These are phyloP conservation scores for Glossosoma conforme DNA, from an alignment of 1,140 invertebrate species.

Conservation along the genomic window DNA sequence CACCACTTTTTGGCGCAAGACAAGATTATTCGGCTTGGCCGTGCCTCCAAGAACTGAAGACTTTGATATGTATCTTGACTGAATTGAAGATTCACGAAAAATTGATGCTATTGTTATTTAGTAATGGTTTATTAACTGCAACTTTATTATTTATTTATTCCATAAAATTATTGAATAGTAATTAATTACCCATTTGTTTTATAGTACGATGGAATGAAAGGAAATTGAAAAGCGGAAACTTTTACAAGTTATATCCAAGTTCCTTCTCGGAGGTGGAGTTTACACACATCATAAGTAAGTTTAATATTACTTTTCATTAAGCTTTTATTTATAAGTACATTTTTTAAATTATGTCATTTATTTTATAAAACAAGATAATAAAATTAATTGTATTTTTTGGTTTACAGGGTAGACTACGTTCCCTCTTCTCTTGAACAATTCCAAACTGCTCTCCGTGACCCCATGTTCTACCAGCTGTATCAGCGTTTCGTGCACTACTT, in stretches of 20 bases:
- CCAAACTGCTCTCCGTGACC: conserved; percentile 60
- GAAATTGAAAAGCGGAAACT: conserved; percentile 52
- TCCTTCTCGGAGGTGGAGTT: conserved; percentile 9
- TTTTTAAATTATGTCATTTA: neutral
- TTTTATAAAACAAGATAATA: no score
- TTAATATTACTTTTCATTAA: neutral
- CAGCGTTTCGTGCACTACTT: conserved; percentile 51
- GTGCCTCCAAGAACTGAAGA: conserved; percentile 50
- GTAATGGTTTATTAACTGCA: no score
- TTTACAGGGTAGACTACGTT: conserved; percentile 41
- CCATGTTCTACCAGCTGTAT: conserved; percentile 59
- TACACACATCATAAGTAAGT: conserved; percentile 15
- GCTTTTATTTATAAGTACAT: neutral
- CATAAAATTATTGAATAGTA: neutral
- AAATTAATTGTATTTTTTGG: neutral
- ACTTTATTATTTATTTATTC: no score
- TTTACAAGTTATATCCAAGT: conserved; percentile 34
- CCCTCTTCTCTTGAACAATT: conserved; percentile 42
- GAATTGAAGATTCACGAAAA: conserved; percentile 51
- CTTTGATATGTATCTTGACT: conserved; percentile 43
- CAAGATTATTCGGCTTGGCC: conserved; percentile 56
- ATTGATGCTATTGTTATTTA: conserved; percentile 56
- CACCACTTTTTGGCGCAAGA: conserved; percentile 50
- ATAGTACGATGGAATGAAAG: conserved; percentile 46
- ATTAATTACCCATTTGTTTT: conserved; percentile 29